Evolutionary conservation across 2,113 vertebrate genomes (phyloP), one percentile per base, ranked within the genome.

Genomic region (Sylvietta virens): DNA sequence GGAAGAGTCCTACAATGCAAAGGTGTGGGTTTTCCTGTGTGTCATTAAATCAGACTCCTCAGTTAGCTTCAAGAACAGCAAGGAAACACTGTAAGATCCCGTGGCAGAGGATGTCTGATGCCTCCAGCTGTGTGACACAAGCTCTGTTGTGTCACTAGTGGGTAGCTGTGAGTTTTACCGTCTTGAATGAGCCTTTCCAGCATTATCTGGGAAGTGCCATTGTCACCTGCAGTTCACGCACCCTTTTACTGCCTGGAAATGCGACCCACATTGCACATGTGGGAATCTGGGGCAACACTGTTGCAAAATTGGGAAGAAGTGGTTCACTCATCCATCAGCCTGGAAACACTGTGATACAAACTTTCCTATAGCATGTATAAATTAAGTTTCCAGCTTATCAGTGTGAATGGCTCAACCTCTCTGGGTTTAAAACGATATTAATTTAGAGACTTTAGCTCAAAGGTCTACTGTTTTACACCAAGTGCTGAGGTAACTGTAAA

Each of bases 161-260:
- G 1, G n/a, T 44, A 62, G 42, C 33, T 85, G 57, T 35, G 62
- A 71, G 45, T 76, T 50, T 18, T 39, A 23, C 20, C 61, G 88
- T 24, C 76, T 35, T n/a, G 26, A 10, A 9, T 30, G 47, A 24
- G 35, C 56, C 42, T 56, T 77, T n/a, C 50, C 23, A 53, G 56
- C 45, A 15, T 51, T 64, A 15, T 33, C 40, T 56, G 2, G 7
- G 6, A 14, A 71, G 4, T 62, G 42, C 31, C 27, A 10, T 22
- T 4, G 1, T 58, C 65, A 27, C 27, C 56, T 19, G 20, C 23
- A 57, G 33, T 31, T 78, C 40, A 5, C 45, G 66, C 20, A 8
- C 0, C 0, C 31, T 39, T 3, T 44, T 20, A 56, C 0, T 6
- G 42, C 12, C 8, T 10, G 54, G 45, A 72, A 89, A 88, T 6